Evolutionary conservation across 2,888 invertebrate genomes (phyloP).

Genomic region (Amphipoea oculea): DNA sequence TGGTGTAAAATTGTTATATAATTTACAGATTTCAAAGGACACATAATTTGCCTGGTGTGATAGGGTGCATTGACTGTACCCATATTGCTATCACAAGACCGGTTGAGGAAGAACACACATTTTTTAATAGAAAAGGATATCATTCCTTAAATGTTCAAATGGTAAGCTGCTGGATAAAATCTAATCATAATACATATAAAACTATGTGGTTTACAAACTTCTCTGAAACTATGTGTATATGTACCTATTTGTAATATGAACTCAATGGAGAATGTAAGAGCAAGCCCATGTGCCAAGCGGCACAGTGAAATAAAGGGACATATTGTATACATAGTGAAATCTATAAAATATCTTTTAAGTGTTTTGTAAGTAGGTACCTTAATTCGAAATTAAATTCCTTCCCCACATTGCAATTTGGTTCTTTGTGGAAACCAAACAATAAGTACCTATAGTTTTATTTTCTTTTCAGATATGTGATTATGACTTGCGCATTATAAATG

Average conservation of each 20-base stretch:
- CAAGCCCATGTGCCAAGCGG: background rate
- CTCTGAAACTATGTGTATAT: no score
- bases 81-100: constrained; percentile 58
- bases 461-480: constrained; percentile 4
- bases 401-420: background rate
- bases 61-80: constrained; percentile 58
- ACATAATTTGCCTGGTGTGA: constrained; percentile 29
- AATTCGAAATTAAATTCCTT: background rate
- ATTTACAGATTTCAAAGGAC: constrained; percentile 52
- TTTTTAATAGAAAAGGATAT: constrained; percentile 63
- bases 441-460: constrained; percentile 1
- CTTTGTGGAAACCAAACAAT: background rate
- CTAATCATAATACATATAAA: no score
- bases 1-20: no score
- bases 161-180: background rate
- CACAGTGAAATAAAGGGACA: no score
- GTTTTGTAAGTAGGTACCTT: no score
- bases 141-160: constrained; percentile 63
- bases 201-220: no score
- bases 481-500: background rate
- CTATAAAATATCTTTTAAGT: no score
- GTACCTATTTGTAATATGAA: background rate
- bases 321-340: no score
- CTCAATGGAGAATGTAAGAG: constrained; percentile 12
- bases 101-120: constrained; percentile 53